Base-by-base conservation (phyloP, 2,888 invertebrate genomes). In the Abrostola triplasia region DNA sequence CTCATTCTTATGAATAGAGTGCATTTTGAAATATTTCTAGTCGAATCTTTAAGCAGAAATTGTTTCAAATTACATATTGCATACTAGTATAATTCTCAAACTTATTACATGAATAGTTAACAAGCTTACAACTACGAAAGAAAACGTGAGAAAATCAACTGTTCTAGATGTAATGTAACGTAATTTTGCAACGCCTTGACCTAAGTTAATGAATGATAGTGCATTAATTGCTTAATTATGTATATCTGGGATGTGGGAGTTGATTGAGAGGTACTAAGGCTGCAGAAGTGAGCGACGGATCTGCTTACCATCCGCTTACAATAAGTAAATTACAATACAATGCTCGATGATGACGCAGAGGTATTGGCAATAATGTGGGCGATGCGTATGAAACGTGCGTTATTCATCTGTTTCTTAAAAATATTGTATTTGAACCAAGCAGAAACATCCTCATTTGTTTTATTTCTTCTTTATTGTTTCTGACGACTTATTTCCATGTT, bases 101-200 rank as follows among this genome's bases (percentile, higher is more conserved):
- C 6, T n/a, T 9, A 11, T 48, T 8, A 53, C 5, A 11, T 5
- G 44, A 55, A 54, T 54, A 37, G 37, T 57, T n/a, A 54, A 40
- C 35, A n/a, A 59, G n/a, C 12, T 36, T 36, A 1, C 0, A 12
- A 49, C 48, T 7, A n/a, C 13, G 0, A 44, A 56, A 75, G 69
- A 59, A 76, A 76, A 76, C 71, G 76, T 71, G 70, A 38, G 76
- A 76, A 59, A 44, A 36, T 6, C 6, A 37, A 10, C 24, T 38
- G 59, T 35, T 53, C 49, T 64, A 40, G n/a, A 42, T 70, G 55
- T 11, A 73, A 63, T 8, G 9, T 50, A 63, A 53, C 38, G 37
- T 75, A 56, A 58, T 13, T 44, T 40, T 44, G 40, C 4, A 55
- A 54, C 35, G 35, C 51, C 54, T 70, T 70, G 70, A 70, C 76